Base-by-base conservation (phyloP, 2,888 invertebrate species). In the Drosophila emarginata region DNA sequence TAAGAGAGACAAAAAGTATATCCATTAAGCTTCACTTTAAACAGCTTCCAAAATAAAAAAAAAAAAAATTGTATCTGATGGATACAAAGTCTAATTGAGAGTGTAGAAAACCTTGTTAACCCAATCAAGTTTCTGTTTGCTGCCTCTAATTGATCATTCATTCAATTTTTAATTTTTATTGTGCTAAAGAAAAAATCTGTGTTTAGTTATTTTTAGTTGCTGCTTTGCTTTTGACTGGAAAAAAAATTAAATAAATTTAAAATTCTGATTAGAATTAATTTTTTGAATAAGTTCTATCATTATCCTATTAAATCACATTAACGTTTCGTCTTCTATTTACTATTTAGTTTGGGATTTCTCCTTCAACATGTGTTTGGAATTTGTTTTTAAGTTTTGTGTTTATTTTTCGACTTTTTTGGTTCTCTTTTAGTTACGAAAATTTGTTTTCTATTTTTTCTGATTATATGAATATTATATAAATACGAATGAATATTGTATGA, bases 31-130 rank as follows among this genome's bases (percentile, higher is more conserved):
- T 32, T 36, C 28, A 28, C 18, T 32, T 54, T 18, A 5, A 36
- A 26, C 59, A 45, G 59, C 23, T 18, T 45, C 18, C 28, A 40
- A 59, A 32, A 1, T 2, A 32, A 32, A 7, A 32, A 32, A 4
- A 28, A 28, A 4, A 28, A 28, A 45, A 23, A 45, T 26, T 54
- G 18, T 15, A 40, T 59, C 39, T 59, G 40, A 18, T 9, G 26
- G 11, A 59, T 28, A 26, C 26, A 28, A 59, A 12, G 45, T 45
- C 15, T 32, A 26, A 59, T 54, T 54, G 54, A 54, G 54, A 54
- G 32, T 59, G 59, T 26, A 26, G 18, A 28, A 59, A 45, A 59
- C 45, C 59, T 59, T 50, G 59, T 59, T 59, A 59, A 9, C 15
- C 45, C 9, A 59, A 32, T 59, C 28, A 59, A 45, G 32, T 18